Conservation (phyloP, 2,113 vertebrate genomes). For the Nyctereutes procyonoides region DNA sequence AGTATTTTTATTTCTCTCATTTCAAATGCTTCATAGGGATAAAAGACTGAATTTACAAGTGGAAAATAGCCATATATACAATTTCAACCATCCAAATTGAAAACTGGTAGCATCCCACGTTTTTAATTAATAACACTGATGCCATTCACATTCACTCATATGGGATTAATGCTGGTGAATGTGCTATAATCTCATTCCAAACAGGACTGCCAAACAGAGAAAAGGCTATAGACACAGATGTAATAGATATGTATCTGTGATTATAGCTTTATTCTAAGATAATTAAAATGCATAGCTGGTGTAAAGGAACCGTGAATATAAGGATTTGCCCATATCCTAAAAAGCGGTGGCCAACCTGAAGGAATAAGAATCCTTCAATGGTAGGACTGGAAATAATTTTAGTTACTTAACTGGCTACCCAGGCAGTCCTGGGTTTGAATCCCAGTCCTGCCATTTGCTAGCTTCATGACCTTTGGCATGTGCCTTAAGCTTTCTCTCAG, state of each 20-base stretch:
- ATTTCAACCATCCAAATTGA: constrained; percentile 68
- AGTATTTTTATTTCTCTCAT: constrained; percentile 73
- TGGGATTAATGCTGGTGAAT: constrained; percentile 55
- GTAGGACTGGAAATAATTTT: neutral
- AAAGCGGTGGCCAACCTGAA: neutral
- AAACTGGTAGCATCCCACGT: constrained; percentile 70
- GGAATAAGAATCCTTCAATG: neutral
- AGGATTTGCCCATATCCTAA: neutral
- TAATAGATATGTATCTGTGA: neutral
- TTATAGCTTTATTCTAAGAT: neutral
- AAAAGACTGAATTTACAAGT: constrained; percentile 73
- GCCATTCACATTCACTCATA: constrained; percentile 41
- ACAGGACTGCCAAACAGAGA: neutral
- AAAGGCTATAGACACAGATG: neutral
- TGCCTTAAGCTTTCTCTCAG: neutral
- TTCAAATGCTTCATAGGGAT: constrained; percentile 67
- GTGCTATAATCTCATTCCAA: constrained; percentile 58
- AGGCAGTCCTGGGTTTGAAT: neutral
- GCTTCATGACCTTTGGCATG: neutral
- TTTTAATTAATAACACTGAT: constrained; percentile 74
- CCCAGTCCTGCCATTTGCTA: neutral
- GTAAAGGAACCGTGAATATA: neutral
- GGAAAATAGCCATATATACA: constrained; percentile 69
- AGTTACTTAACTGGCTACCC: neutral
- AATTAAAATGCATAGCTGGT: neutral